Evolutionary conservation across 2,888 invertebrate species (phyloP), one percentile per base, ranked within the genome.

Genomic region (Diadegma fenestrale): DNA sequence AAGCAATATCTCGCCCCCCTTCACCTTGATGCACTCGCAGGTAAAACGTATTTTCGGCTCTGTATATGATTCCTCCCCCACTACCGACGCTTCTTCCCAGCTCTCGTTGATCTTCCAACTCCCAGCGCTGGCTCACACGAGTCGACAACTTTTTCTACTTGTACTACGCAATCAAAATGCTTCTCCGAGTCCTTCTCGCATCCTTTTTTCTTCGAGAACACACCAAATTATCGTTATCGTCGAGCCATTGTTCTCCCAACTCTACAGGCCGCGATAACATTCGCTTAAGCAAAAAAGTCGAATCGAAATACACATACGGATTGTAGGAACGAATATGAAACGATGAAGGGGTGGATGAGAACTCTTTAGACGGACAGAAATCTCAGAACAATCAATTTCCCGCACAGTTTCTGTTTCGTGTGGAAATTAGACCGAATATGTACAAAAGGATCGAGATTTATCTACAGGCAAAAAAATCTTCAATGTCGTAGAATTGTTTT

Each of bases 1-100:
- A 22, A 61, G 58, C 45, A 22, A 63, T 69, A 63, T 41, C 41
- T 58, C 69, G 45, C 69, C 58, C 72, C 81, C 78, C 72, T 77
- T 82, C 85, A 77, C 71, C 81, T 75, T 68, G 63, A 77, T 73
- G 75, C 83, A 75, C 69, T 76, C 41, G 22, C 45, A 33, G 41
- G 26, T 64, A 41, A 54, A 33, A 77, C 63, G 58, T 58, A 77
- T 80, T 77, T 81, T 61, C 75, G 75, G 43, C 54, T 75, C 51
- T 79, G n/a, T 63, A 71, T 26, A 71, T 26, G 63, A 48, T 22
- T 33, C 7, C 17, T 63, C 66, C 37, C 73, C 58, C 63, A 68
- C 66, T 14, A 58, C 22, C 22, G 69, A 19, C 10, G 61, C 69
- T 83, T 83, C 66, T 76, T 66, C 66, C 7, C 54, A 12, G n/a